A percentile compares a stretch with the other conserved stretches of the same genome.
Evolutionary conservation across 2,888 invertebrate species (phyloP).

Genomic region (Diarsia brunnea): DNA sequence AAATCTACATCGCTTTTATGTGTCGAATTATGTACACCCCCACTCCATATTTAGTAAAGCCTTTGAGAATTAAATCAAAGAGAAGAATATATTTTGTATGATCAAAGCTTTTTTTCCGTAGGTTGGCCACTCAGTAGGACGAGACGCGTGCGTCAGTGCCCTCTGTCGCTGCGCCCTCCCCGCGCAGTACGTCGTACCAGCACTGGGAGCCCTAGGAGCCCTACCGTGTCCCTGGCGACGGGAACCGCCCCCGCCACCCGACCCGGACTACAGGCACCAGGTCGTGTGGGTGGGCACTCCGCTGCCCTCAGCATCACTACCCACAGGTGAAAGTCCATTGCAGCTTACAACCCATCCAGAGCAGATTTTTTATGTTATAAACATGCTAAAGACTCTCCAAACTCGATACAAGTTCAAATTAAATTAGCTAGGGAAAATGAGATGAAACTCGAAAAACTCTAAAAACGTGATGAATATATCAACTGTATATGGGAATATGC

Average conservation of each 20-base stretch:
- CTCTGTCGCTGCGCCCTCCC: slow-evolving; percentile 99
- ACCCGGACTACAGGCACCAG: slow-evolving; percentile 96
- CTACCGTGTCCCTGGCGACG: slow-evolving; percentile 98
- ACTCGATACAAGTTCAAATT: too few relatives aligned
- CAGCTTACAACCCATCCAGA: neutral
- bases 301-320: slow-evolving; percentile 95
- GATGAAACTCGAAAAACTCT: too few relatives aligned
- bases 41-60: too few relatives aligned
- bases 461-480: too few relatives aligned
- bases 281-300: slow-evolving; percentile 99
- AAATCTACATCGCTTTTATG: too few relatives aligned
- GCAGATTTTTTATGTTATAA: neutral
- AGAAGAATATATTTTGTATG: too few relatives aligned
- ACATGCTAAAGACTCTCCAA: slow-evolving; percentile 50
- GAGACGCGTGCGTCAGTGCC: slow-evolving; percentile 98
- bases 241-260: slow-evolving; percentile 94
- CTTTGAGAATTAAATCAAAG: too few relatives aligned
- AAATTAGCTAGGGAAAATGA: too few relatives aligned
- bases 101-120: too few relatives aligned
- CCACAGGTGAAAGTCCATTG: slow-evolving; percentile 87
- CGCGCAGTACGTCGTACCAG: slow-evolving; percentile 97
- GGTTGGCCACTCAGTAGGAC: slow-evolving; percentile 91
- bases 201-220: slow-evolving; percentile 95
- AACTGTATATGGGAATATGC: too few relatives aligned
- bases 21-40: too few relatives aligned